Base-by-base conservation (phyloP, 2,797 vertebrate genomes). In the Pitangus sulphuratus region DNA sequence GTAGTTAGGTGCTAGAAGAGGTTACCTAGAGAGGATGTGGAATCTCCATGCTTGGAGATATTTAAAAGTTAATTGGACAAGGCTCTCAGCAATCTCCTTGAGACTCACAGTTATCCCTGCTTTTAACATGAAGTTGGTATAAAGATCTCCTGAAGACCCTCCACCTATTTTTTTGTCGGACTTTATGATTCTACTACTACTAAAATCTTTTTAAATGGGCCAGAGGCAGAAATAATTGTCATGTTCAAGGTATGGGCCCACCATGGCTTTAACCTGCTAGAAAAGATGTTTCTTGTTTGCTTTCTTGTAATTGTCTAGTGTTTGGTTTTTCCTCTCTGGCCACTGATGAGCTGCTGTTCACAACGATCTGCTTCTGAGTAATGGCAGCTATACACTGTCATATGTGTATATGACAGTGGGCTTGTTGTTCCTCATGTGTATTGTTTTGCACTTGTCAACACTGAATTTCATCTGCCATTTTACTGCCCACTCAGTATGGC, bases 391-490 rank as follows among this genome's bases (percentile, higher is more conserved):
- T n/a, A n/a, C 69, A 72, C 68, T 26, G 3, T 69, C 0, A 0
- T 76, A 35, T 25, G 40, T 39, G 40, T 64, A 62, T 58, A 37
- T 37, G 37, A 37, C 37, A 37, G 37, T 37, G 76, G 81, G 70
- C 68, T 16, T 84, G 82, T 77, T 87, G 72, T 79, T 95, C 84
- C 77, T 79, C 83, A 9, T 33, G 42, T 84, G 79, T 61, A 48
- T 87, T 78, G 87, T 57, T 96, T 87, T 85, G 69, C 61, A 78
- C 72, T 91, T 75, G 69, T 87, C 90, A 89, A 91, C 69, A 62
- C 35, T 47, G 65, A 83, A 96, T 93, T 93, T 96, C 68, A 87
- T 93, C 65, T 95, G 87, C 78, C 89, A 65, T 83, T 87, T 91
- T 69, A 85, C 78, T 93, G 90, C 82, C 87, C 84, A 81, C 88